A percentile compares a stretch with the other conserved stretches of the same genome.
These are phyloP conservation scores for Gymnothorax reevesii DNA, from an alignment of 2,797 vertebrate genomes.

Conservation along the genomic window DNA sequence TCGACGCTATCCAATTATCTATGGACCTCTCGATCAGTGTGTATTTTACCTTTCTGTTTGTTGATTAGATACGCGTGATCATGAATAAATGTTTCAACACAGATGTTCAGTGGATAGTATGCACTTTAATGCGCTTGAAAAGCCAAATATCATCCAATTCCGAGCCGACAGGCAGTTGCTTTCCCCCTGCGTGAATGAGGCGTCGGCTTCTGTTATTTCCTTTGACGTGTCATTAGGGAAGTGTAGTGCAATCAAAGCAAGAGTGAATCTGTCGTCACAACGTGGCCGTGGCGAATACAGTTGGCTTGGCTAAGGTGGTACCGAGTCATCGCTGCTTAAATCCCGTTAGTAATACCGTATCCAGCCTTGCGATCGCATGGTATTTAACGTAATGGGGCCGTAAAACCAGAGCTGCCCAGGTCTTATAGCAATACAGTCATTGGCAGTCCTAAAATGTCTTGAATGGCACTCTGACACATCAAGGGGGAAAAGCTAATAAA, in stretches of 20 bases:
- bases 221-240: not conserved
- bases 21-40: not conserved
- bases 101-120: conserved; percentile 60
- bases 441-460: not conserved
- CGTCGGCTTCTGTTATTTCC: not conserved
- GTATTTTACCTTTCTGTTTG: conserved; percentile 32
- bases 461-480: not conserved
- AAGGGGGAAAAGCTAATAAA: not conserved
- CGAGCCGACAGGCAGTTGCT: not conserved
- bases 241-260: not conserved
- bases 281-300: not conserved
- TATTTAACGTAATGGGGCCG: not conserved
- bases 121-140: conserved; percentile 64
- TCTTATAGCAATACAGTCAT: not conserved
- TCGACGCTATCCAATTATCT: no score
- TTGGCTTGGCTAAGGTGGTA: not conserved
- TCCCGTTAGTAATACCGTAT: not conserved
- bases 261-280: not conserved
- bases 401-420: not conserved
- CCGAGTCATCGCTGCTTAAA: not conserved
- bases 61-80: conserved; percentile 17
- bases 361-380: not conserved
- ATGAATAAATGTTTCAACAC: conserved; percentile 44
- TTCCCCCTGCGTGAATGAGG: not conserved
- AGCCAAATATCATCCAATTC: conserved; percentile 5